Base-by-base conservation (phyloP, 2,888 invertebrate genomes). In the Dryobotodes eremita region DNA sequence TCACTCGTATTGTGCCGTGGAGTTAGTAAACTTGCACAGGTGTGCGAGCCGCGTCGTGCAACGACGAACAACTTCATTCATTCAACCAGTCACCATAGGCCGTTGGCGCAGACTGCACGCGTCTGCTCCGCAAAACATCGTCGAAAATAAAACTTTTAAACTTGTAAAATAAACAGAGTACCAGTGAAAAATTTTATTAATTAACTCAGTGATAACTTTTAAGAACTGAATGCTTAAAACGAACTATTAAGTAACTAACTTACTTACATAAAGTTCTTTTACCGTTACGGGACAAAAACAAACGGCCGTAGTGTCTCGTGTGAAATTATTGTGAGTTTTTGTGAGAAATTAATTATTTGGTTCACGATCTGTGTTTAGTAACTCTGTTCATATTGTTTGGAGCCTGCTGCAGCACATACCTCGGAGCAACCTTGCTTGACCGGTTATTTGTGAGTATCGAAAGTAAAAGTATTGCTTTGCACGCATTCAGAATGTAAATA, bases 381-480 rank as follows among this genome's bases (percentile, higher is more conserved):
- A 90, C 85, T 86, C 79, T 76, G 73, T 66, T 71, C 81, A 80
- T 86, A 88, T 91, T 89, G 89, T 83, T 81, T 85, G 83, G 78
- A 76, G 82, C 69, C 26, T 4, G 59, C 72, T 57, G 57, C 75
- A 36, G 64, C 76, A 70, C 76, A 71, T 72, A 62, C 64, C 71
- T 71, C 62, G 75, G 68, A 64, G 61, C 78, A 90, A 84, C 89
- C 89, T 93, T 88, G 92, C 80, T 80, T 87, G 89, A 91, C 92
- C 89, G 91, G 92, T 92, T 89, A 85, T 87, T 77, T 82, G 94
- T 94, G 89, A 93, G 93, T 94, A 93, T 90, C 74, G 88, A 93
- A 94, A 93, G 94, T 94, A 94, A 94, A 93, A 94, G 94, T 93
- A 79, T 59, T 48, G 68, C 57, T 79, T 69, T 17, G 73, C 77